Base-by-base conservation (phyloP, 2,888 invertebrate species). In the Lamproptera curius region DNA sequence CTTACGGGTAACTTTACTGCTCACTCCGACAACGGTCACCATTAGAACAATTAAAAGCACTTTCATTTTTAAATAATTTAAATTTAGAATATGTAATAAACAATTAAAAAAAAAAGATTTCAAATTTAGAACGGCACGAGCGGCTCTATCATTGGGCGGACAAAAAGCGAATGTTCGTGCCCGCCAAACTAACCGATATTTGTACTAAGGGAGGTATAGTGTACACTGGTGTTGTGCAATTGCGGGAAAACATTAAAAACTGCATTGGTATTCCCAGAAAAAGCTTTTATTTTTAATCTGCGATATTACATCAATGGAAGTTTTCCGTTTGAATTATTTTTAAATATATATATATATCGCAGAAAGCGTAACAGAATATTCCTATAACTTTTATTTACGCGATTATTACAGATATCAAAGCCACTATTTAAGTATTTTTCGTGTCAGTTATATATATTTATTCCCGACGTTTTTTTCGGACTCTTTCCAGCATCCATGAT, bases 1-100 rank as follows among this genome's bases (percentile, higher is more conserved):
- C 86, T 82, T 65, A 86, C 86, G 85, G n/a, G 78, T 65, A 38
- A 79, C 73, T 73, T 73, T 77, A 41, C 76, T 76, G 20, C 72
- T 67, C 44, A 63, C 76, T 62, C 70, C 59, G 31, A 66, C 61
- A 50, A 62, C 66, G 67, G 71, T 74, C 16, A 75, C 51, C 34
- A 67, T 54, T 3, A 80, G 36, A 56, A 76, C 50, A 40, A 76
- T 37, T 39, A 42, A 31, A 13, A 76, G 50, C 69, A 76, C 69
- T 68, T 76, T 79, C 82, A 80, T 80, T 58, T 60, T 75, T 39
- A 49, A 16, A 37, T 17, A 35, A 28, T 16, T 45, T 23, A 34
- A 26, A 20, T 42, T 42, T 8, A 23, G 13, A 41, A 36, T 35
- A 38, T 38, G n/a, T 9, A 34, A 48, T 15, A 31, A 46, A 50